Percentiles rank a stretch among this genome's conserved stretches.
phyloP scores from a whole-genome alignment of 2,888 invertebrate species.

The Dasypogon diadema region DNA sequence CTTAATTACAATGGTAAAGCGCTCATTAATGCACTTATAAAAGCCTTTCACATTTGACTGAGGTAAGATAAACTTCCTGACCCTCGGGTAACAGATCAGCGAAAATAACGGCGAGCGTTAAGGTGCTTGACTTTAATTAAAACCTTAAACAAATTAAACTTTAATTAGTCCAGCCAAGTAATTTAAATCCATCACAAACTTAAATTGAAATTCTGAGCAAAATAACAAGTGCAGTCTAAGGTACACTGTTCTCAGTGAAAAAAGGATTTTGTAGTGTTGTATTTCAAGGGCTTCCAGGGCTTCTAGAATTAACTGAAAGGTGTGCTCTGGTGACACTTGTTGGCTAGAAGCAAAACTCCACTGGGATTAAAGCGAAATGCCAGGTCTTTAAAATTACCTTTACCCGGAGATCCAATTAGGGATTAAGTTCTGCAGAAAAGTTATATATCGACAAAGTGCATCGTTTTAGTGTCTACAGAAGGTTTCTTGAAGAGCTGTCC shows the following conservation, averaged over 20 bases:
- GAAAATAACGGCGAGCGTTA: constrained; percentile 6
- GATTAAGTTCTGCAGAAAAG: background rate
- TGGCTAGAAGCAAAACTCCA: background rate
- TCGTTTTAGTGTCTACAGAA: no score
- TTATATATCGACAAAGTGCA: background rate
- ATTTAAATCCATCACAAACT: constrained; percentile 35
- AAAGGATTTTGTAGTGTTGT: background rate
- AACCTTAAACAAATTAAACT: constrained; percentile 8
- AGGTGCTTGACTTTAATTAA: constrained; percentile 16
- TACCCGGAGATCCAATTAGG: background rate
- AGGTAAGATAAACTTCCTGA: constrained; percentile 17
- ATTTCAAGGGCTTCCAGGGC: constrained; percentile 7
- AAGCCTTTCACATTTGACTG: background rate
- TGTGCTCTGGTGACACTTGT: background rate
- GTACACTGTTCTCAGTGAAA: background rate
- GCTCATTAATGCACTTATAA: constrained; percentile 20
- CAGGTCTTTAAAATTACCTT: background rate
- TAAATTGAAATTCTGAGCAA: constrained; percentile 19
- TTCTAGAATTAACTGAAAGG: background rate
- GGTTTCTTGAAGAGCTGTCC: no score
- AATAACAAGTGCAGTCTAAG: constrained; percentile 4
- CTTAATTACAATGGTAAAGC: constrained; percentile 24
- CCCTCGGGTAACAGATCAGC: background rate
- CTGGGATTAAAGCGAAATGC: background rate
- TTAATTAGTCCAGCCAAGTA: constrained; percentile 31